Evolutionary conservation across 2,797 vertebrate species (phyloP).

Genomic region (Rhyacichthys aspro): DNA sequence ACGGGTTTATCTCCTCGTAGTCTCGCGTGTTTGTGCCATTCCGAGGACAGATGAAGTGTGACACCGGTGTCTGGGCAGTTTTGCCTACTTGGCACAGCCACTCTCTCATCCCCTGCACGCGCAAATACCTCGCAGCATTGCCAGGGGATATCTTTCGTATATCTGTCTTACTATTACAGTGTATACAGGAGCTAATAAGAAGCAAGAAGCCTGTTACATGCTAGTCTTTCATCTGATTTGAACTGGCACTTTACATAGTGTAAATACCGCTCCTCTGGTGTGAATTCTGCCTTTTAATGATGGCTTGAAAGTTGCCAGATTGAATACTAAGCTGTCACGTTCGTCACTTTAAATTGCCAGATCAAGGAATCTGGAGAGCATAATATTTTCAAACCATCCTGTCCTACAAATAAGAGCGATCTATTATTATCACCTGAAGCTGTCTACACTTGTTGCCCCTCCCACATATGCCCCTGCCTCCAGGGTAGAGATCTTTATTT

Average conservation of each 20-base stretch:
- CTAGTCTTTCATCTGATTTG: slow-evolving; percentile 1
- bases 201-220: slow-evolving; percentile 18
- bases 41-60: slow-evolving; percentile 61
- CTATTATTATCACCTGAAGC: slow-evolving; percentile 19
- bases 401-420: slow-evolving; percentile 5
- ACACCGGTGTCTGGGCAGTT: slow-evolving; percentile 53
- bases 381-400: too few species aligned
- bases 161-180: slow-evolving; percentile 35
- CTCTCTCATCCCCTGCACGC: slow-evolving; percentile 37
- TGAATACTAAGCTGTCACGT: background rate
- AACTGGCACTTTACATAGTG: slow-evolving; percentile 21
- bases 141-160: slow-evolving; percentile 47
- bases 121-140: slow-evolving; percentile 51
- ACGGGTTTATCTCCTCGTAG: slow-evolving; percentile 58
- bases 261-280: slow-evolving; percentile 29
- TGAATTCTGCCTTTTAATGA: slow-evolving; percentile 24
- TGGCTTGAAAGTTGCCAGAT: slow-evolving; percentile 6
- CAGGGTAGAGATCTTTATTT: slow-evolving; percentile 38
- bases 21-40: slow-evolving; percentile 46
- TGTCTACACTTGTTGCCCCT: slow-evolving; percentile 34
- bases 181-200: slow-evolving; percentile 25
- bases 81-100: slow-evolving; percentile 61
- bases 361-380: background rate
- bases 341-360: background rate
- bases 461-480: slow-evolving; percentile 31